Percentiles rank a stretch among this genome's conserved stretches.
Evolutionary conservation across 2,113 vertebrate species (phyloP).

Genomic region (Serinus canaria): DNA sequence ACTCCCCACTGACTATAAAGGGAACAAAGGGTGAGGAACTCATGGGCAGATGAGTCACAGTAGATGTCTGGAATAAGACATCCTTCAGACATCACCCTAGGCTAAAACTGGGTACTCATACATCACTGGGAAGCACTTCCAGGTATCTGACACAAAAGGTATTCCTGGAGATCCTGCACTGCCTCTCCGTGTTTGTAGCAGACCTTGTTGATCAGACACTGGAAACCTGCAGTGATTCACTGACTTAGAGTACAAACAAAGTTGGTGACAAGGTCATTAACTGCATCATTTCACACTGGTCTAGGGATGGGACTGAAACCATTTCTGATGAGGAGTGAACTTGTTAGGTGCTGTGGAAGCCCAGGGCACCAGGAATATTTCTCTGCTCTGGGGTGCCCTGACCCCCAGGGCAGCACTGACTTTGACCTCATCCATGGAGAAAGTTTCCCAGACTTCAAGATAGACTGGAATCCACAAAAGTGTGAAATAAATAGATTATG

Average conservation of each 20-base stretch:
- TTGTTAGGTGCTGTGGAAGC: not conserved
- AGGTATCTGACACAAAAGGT: conserved; percentile 4
- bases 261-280: not conserved
- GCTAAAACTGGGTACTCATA: not conserved
- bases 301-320: not conserved
- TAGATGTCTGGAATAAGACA: conserved; percentile 38
- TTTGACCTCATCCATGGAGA: no score
- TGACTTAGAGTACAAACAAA: not conserved
- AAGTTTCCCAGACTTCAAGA: no score
- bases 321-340: fast-evolving
- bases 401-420: no score
- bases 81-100: conserved; percentile 7
- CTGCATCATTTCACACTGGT: not conserved
- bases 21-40: not conserved
- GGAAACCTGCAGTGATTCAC: not conserved
- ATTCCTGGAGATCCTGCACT: not conserved
- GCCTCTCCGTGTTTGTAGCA: not conserved
- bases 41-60: conserved; percentile 13
- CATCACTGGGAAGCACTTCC: not conserved
- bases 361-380: no score
- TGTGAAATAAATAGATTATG: no score
- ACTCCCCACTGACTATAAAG: not conserved
- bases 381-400: no score
- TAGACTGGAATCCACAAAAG: no score
- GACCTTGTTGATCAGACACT: not conserved